A percentile compares a stretch with the other conserved stretches of the same genome.
Conservation (phyloP, 2,888 invertebrate species). For the Pollenia angustigena region DNA sequence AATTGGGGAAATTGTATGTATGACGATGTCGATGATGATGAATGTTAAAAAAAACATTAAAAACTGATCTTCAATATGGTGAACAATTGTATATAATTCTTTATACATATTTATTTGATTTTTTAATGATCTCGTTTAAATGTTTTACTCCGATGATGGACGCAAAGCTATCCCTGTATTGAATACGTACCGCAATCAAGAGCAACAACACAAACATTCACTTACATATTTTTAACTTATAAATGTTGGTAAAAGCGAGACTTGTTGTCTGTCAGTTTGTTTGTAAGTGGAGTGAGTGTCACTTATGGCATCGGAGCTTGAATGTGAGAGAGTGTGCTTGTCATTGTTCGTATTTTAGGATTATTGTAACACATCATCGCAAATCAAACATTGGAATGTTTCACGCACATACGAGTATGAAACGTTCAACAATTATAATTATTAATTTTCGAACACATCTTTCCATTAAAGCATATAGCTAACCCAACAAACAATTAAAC, state of each 20-base stretch:
- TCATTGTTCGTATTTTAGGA: constrained; percentile 61
- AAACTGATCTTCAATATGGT: not conserved
- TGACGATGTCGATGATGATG: not conserved
- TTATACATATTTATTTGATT: constrained; percentile 27
- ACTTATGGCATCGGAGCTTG: not conserved
- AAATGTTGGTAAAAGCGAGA: constrained; percentile 38
- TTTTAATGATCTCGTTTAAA: constrained; percentile 73
- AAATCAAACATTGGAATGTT: constrained; percentile 67
- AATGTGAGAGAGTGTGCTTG: constrained; percentile 30
- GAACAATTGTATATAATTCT: constrained; percentile 9
- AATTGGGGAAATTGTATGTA: constrained; percentile 48
- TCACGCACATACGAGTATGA: constrained; percentile 49
- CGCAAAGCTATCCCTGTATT: constrained; percentile 24
- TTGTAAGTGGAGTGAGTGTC: constrained; percentile 15
- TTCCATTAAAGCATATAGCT: not conserved
- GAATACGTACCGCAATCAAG: constrained; percentile 16
- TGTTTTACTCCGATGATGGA: constrained; percentile 46
- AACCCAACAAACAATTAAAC: constrained; percentile 47
- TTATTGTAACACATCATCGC: constrained; percentile 71
- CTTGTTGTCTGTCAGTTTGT: constrained; percentile 53
- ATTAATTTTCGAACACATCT: constrained; percentile 61
- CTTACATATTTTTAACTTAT: not conserved
- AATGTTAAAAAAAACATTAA: not conserved
- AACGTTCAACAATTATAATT: constrained; percentile 70
- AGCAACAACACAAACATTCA: constrained; percentile 23